A percentile compares a stretch with the other conserved stretches of the same genome.
phyloP scores from a whole-genome alignment of 2,113 vertebrate species.

The Gnathonemus longibarbis region DNA sequence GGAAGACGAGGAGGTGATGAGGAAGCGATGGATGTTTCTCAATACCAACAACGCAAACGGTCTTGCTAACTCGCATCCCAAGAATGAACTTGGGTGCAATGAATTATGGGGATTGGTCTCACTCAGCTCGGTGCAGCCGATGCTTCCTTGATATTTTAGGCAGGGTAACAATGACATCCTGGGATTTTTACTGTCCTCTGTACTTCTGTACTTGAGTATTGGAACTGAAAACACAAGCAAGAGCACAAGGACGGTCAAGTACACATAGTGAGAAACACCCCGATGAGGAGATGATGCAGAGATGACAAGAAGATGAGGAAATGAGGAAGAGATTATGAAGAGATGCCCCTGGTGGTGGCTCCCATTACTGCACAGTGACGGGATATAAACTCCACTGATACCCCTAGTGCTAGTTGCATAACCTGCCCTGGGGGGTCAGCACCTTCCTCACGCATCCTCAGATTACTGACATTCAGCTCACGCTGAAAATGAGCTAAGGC shows the following conservation, averaged over 20 bases:
- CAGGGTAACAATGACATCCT: background rate
- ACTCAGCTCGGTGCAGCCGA: background rate
- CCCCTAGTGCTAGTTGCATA: background rate
- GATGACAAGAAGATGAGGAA: background rate
- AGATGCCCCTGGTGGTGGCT: background rate
- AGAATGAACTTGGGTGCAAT: background rate
- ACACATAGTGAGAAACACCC: background rate
- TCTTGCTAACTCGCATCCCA: background rate
- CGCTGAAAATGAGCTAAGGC: background rate
- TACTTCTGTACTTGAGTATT: background rate
- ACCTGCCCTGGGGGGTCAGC: background rate
- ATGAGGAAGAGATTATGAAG: background rate
- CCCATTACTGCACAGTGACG: no score
- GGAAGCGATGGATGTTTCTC: background rate
- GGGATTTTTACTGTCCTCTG: background rate
- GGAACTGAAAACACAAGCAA: background rate
- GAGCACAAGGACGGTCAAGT: background rate
- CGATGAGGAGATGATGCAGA: background rate
- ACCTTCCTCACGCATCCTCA: background rate
- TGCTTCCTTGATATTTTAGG: background rate
- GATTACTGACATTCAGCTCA: background rate
- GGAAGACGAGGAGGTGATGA: background rate
- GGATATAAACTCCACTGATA: background rate
- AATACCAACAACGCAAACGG: background rate
- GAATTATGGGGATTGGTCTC: background rate